Percentiles rank a stretch among this genome's conserved stretches.
Conservation (phyloP, 2,113 vertebrate genomes). For the Nesogale talazaci region DNA sequence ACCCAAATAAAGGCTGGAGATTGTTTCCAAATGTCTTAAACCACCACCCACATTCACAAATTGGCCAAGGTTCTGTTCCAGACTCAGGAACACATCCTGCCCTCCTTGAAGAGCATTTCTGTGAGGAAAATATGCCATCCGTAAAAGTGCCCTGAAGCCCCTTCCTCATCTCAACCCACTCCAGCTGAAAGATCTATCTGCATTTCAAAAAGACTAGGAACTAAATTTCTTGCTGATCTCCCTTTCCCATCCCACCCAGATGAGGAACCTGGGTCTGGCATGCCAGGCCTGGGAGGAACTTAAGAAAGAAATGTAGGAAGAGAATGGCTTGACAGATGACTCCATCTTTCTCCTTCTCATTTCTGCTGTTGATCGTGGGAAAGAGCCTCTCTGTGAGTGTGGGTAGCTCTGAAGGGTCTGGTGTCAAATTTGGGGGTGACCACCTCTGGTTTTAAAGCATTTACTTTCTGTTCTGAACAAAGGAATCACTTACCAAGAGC, state of each 20-base stretch:
- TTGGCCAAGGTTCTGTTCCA: background rate
- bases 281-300: no score
- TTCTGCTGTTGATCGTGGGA: no score
- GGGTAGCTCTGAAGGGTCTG: no score
- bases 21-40: slow-evolving; percentile 27
- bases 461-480: background rate
- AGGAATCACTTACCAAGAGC: background rate
- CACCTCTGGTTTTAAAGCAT: background rate
- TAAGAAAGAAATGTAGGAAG: background rate
- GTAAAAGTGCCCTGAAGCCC: background rate
- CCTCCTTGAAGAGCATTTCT: background rate
- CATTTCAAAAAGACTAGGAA: slow-evolving; percentile 64
- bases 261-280: no score
- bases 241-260: background rate
- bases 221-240: background rate
- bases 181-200: slow-evolving; percentile 38
- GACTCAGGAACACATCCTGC: background rate
- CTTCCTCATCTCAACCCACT: no score
- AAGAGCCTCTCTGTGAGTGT: background rate
- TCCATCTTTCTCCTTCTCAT: background rate
- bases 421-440: background rate
- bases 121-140: background rate
- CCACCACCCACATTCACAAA: slow-evolving; percentile 30
- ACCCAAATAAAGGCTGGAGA: background rate
- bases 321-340: accelerated